A percentile compares a stretch with the other conserved stretches of the same genome.
Conservation (phyloP, 64 coral and sea anemone species). For the Stichodactyla mertensii region DNA sequence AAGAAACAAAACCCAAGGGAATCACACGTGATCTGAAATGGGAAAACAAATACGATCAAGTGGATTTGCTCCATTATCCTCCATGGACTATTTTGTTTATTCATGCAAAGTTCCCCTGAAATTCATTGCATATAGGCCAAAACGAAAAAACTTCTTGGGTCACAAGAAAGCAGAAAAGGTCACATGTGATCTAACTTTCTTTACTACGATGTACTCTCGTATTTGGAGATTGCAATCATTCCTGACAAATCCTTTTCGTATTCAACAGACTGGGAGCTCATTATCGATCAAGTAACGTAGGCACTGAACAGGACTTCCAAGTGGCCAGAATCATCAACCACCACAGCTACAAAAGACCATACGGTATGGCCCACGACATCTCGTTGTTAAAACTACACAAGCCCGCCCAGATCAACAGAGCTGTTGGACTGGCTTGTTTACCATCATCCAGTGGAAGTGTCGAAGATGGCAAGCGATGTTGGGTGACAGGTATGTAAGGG, state of each 20-base stretch:
- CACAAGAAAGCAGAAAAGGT: no score
- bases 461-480: constrained; percentile 26
- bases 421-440: constrained; percentile 36
- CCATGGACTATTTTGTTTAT: no score
- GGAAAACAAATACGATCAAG: no score
- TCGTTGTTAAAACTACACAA: constrained; percentile 30
- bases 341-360: constrained; percentile 39
- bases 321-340: constrained; percentile 33
- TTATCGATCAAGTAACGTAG: constrained; percentile 4
- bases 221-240: no score
- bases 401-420: constrained; percentile 30
- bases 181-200: no score
- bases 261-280: constrained; percentile 40
- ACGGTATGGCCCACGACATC: constrained; percentile 49
- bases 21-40: no score
- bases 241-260: not conserved
- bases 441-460: constrained; percentile 43
- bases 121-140: no score
- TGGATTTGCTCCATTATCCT: no score
- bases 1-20: no score
- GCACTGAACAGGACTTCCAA: constrained; percentile 45
- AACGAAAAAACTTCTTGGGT: no score
- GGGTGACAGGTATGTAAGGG: constrained; percentile 16
- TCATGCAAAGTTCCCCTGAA: no score
- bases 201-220: no score